Base-by-base conservation (phyloP, 2,113 vertebrate genomes). In the Procavia capensis region DNA sequence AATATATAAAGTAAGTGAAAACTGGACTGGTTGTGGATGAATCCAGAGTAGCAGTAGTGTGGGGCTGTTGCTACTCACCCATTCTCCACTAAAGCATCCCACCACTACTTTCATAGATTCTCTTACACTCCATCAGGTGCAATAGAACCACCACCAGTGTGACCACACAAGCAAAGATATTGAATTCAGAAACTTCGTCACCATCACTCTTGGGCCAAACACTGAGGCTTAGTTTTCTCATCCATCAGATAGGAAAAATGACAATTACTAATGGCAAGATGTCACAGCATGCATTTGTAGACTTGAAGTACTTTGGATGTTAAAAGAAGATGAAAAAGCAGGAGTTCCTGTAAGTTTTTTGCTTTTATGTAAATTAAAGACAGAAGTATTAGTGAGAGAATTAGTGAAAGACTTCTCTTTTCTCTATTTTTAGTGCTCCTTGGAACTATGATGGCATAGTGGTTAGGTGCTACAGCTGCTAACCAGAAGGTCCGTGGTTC, bases 351-450 rank as follows among this genome's bases (percentile, higher is more conserved):
- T 16, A 14, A 16, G 31, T 61, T 34, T 74, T 74, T 59, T 85
- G n/a, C 24, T 74, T 85, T 66, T 29, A 85, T n/a, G 20, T 24
- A 31, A 87, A 78, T 82, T 72, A 36, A 72, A 72, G 29, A 68
- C 68, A 66, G 57, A 80, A 79, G 59, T 82, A n/a, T 88, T 45
- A n/a, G 39, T 39, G 85, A n/a, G 54, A 87, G 64, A 31, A 39
- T 6, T 19, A 20, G 34, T 57, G 25, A 34, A 78, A 6, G 20
- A 45, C n/a, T 72, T 0, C 57, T 39, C 70, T 9, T 75, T 47
- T 72, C 25, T 85, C 39, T 83, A 17, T 54, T 39, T 61, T 64
- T 24, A 8, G 16, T 76, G 22, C 61, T 14, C 8, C 50, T 50
- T 14, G 50, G 14, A n/a, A n/a, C n/a, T n/a, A n/a, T n/a, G n/a